Percentiles rank a stretch among this genome's conserved stretches.
phyloP scores from a whole-genome alignment of 2,113 vertebrate genomes.

The Phylloscopus whistleri region DNA sequence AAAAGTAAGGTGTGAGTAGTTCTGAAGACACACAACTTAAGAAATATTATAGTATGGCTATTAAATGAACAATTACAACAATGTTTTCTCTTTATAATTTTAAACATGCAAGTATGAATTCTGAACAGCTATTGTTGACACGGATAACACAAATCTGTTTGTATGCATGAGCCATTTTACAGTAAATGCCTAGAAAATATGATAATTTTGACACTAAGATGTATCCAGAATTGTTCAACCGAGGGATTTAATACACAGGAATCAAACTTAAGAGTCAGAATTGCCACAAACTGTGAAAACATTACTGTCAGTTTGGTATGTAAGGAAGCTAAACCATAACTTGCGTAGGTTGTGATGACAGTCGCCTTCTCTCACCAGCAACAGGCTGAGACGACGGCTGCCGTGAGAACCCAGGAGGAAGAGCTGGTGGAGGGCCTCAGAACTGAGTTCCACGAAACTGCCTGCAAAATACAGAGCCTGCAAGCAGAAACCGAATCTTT shows the following conservation, averaged over 20 bases:
- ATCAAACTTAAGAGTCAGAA: neutral
- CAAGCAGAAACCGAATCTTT: slow-evolving; percentile 91
- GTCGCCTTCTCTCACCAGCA: slow-evolving; percentile 20
- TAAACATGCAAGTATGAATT: neutral
- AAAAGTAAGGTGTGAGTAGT: neutral
- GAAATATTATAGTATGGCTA: neutral
- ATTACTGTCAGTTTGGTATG: neutral
- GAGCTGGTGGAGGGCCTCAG: slow-evolving; percentile 82
- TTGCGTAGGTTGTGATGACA: neutral
- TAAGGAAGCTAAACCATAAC: neutral
- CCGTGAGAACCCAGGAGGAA: slow-evolving; percentile 81
- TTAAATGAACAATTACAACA: neutral
- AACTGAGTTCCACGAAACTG: slow-evolving; percentile 78
- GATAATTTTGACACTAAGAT: neutral
- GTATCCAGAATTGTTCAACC: neutral
- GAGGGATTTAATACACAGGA: neutral
- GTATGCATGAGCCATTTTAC: neutral
- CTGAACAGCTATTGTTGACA: neutral
- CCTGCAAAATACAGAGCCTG: slow-evolving; percentile 88
- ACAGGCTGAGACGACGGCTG: slow-evolving; percentile 66
- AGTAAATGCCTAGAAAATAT: neutral
- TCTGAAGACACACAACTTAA: neutral
- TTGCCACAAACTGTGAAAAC: neutral
- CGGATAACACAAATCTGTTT: neutral
- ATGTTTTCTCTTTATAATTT: neutral